Conservation (phyloP, 2,797 vertebrate genomes). For the Pagetopsis macropterus region DNA sequence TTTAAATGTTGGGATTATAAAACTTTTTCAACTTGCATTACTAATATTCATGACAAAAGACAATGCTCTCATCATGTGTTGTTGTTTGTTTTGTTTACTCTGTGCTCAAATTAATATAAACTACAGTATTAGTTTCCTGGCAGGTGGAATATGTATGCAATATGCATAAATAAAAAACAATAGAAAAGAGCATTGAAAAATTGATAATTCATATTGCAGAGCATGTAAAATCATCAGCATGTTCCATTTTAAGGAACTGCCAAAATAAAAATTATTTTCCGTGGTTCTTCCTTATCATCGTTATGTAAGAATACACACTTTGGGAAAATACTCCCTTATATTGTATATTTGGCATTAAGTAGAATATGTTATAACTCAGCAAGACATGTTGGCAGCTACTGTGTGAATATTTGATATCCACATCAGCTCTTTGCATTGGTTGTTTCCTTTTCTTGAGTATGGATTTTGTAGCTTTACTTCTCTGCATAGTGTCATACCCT, state of each 20-base stretch:
- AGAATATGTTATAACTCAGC: no score
- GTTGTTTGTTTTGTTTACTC: no score
- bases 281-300: neutral
- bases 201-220: no score
- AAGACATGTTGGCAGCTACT: no score
- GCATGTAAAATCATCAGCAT: neutral
- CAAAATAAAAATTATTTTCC: neutral
- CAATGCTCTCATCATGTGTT: no score
- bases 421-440: neutral
- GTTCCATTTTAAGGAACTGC: constrained; percentile 1
- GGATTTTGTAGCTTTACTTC: neutral
- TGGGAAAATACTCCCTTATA: neutral
- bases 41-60: no score
- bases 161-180: neutral
- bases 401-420: no score
- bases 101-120: no score
- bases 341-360: neutral
- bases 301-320: neutral
- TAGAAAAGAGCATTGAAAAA: no score
- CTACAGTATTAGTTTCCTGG: neutral
- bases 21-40: neutral
- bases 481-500: neutral
- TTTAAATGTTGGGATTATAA: no score
- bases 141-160: neutral
- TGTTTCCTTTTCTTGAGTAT: neutral